These are phyloP conservation scores for Loriculus beryllinus DNA, from an alignment of 2,797 vertebrate species.

Conservation along the genomic window DNA sequence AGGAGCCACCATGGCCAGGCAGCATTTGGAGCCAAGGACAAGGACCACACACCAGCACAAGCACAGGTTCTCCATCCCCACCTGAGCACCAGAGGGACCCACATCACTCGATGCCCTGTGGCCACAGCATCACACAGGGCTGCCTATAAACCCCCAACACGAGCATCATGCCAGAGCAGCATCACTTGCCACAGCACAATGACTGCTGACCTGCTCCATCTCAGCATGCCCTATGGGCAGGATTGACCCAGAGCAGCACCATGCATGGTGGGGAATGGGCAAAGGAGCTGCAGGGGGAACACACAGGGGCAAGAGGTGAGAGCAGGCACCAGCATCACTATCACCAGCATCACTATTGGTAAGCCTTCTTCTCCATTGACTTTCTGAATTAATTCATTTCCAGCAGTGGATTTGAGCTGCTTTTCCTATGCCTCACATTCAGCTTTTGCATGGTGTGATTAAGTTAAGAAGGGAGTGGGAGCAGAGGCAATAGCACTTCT, in stretches of 20 bases:
- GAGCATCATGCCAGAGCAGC: background rate
- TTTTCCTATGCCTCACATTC: background rate
- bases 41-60: background rate
- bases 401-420: background rate
- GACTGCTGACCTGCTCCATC: background rate
- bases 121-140: background rate
- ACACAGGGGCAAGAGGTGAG: accelerated
- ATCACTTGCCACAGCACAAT: background rate
- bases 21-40: accelerated
- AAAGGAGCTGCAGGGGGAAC: background rate
- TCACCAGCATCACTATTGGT: background rate
- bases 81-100: accelerated
- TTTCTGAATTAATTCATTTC: background rate
- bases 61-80: background rate
- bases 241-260: background rate
- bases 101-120: background rate
- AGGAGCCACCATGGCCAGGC: accelerated
- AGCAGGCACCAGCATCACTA: background rate
- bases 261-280: accelerated
- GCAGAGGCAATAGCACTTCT: background rate
- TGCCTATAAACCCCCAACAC: background rate
- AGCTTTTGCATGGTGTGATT: background rate
- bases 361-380: background rate
- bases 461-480: background rate
- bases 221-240: accelerated